Evolutionary conservation across 2,113 vertebrate species (phyloP).

Genomic region (Chionomys nivalis): DNA sequence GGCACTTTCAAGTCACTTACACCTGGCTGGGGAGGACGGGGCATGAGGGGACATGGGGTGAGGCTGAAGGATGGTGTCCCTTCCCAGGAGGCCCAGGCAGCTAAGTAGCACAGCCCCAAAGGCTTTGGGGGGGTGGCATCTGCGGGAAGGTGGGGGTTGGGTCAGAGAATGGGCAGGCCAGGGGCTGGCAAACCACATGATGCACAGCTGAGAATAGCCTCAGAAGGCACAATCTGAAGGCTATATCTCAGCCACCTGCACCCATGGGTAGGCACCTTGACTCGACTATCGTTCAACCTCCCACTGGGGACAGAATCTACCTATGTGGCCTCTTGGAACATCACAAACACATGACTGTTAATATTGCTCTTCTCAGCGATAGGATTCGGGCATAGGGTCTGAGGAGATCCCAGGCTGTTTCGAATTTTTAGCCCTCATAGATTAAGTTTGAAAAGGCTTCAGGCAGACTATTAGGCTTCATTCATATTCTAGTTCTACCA

Average conservation of each 20-base stretch:
- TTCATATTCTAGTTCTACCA: not conserved
- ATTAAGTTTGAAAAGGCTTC: conserved; percentile 22
- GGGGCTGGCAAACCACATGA: too few relatives aligned
- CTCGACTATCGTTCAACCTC: not conserved
- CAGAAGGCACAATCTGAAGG: not conserved
- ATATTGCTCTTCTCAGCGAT: not conserved
- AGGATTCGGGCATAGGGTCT: not conserved
- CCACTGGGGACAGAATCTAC: not conserved
- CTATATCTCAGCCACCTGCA: not conserved
- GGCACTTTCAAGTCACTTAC: not conserved
- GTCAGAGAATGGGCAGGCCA: not conserved
- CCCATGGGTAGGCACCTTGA: not conserved
- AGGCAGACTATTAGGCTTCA: not conserved
- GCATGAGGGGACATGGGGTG: not conserved
- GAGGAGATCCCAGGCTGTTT: not conserved
- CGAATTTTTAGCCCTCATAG: not conserved
- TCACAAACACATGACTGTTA: not conserved
- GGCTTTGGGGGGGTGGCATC: not conserved
- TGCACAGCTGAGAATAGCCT: not conserved
- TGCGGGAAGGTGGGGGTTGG: not conserved
- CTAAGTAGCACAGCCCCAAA: not conserved
- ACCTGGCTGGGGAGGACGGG: not conserved
- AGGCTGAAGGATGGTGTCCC: not conserved
- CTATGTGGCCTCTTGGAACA: not conserved
- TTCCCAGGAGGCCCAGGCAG: not conserved